Percentiles rank a stretch among this genome's conserved stretches.
Evolutionary conservation across 2,797 vertebrate genomes (phyloP).

Genomic region (Sebastes iracundus): DNA sequence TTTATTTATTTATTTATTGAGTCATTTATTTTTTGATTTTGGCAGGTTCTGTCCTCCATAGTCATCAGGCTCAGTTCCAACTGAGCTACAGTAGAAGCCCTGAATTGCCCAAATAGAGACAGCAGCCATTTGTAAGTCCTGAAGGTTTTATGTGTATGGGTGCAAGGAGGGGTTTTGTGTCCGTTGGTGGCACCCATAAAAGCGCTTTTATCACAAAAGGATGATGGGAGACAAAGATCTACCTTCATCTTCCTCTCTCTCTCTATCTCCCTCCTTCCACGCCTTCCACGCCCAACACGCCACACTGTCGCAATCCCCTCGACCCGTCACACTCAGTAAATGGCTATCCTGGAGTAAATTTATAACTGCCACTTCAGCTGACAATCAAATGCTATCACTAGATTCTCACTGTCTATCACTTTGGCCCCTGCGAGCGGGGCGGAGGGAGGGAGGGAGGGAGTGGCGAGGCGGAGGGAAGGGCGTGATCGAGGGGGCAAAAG

Average conservation of each 20-base stretch:
- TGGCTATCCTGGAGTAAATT: slow-evolving; percentile 81
- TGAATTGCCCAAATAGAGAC: too few relatives aligned
- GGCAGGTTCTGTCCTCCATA: too few relatives aligned
- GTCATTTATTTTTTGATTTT: too few relatives aligned
- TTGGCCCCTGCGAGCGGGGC: slow-evolving; percentile 70
- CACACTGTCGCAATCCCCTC: slow-evolving; percentile 57
- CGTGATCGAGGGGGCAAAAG: slow-evolving; percentile 18
- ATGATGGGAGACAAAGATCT: slow-evolving; percentile 76
- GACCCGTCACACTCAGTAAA: slow-evolving; percentile 79
- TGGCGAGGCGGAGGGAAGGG: slow-evolving; percentile 44
- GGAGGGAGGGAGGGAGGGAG: background rate
- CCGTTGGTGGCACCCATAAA: slow-evolving; percentile 69
- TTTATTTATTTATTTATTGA: too few relatives aligned
- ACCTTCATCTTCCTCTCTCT: slow-evolving; percentile 52
- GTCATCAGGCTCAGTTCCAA: background rate
- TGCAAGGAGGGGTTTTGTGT: slow-evolving; percentile 17
- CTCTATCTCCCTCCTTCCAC: slow-evolving; percentile 23
- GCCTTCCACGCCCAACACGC: slow-evolving; percentile 23
- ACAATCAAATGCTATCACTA: slow-evolving; percentile 85
- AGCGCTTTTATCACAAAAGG: slow-evolving; percentile 74
- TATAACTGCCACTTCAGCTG: slow-evolving; percentile 86
- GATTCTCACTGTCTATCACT: slow-evolving; percentile 81
- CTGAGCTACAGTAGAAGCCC: too few relatives aligned
- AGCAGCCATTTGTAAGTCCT: too few relatives aligned
- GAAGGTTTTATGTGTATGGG: slow-evolving; percentile 36